Evolutionary conservation across 1,140 invertebrate species (phyloP), one percentile per base, ranked within the genome.

Genomic region (Phocides pigmalion): DNA sequence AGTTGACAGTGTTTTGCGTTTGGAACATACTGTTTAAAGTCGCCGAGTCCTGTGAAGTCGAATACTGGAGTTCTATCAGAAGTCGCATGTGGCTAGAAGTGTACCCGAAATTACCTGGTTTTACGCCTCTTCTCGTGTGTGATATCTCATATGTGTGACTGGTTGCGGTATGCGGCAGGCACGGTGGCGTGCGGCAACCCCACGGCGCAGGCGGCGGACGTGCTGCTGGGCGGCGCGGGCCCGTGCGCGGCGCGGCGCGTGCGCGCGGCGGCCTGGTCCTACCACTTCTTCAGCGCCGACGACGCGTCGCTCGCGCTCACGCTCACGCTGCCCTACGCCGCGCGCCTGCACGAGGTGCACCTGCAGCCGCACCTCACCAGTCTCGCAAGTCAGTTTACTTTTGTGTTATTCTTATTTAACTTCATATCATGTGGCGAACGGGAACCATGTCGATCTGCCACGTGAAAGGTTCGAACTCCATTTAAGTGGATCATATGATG

Each of bases 241-340:
- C 94, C 95, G 5, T 95, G 96, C 19, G 76, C 93, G 88, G 95
- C 96, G 11, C 96, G 98, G 71, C 93, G 97, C 68, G 91, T 97
- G 68, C 96, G 97, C 0, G 93, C 97, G 54, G 96, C 96, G 4
- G 95, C 97, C 0, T 96, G 97, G 39, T 98, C 97, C 96, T 96
- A 96, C 25, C 98, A 98, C 88, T 97, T 98, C 87, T 98, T 98
- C 90, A 97, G 97, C 88, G 96, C 97, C 0, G 96, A 97, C 72
- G 97, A 98, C 90, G 94, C 94, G 6, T 97, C 96, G 91, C 95
- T 98, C 0, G 97, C 98, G 82, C 92, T 98, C 4, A 96, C 95
- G 4, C 94, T 98, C 15, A 95, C 95, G n/a, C 87, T 98, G 69
- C 97, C 97, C 0, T 98, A 96, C 82, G 97, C 97, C n/a, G 94